These are phyloP conservation scores for Cnemophilus loriae DNA, from an alignment of 2,113 vertebrate genomes.

Conservation along the genomic window DNA sequence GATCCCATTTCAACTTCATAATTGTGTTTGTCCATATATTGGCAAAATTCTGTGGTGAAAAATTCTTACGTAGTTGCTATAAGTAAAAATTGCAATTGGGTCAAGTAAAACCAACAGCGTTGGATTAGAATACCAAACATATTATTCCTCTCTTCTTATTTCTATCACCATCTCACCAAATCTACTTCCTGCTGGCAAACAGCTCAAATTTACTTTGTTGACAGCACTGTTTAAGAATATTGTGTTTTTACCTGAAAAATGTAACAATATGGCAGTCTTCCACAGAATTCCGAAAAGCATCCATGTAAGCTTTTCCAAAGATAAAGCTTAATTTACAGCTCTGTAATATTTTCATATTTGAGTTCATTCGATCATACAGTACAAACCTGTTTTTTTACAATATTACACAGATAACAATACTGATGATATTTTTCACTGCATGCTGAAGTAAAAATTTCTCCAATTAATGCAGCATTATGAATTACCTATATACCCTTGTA, in stretches of 20 bases:
- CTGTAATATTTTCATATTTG: neutral
- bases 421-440: neutral
- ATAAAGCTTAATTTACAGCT: neutral
- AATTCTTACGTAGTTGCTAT: neutral
- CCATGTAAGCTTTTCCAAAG: neutral
- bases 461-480: neutral
- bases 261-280: neutral
- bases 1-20: neutral
- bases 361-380: neutral
- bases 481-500: neutral
- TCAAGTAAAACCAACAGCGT: neutral
- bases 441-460: neutral
- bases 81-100: neutral
- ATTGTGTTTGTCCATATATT: neutral
- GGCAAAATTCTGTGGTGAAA: neutral
- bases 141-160: neutral
- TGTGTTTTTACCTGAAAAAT: neutral
- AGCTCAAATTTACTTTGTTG: neutral
- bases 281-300: neutral
- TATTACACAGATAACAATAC: neutral
- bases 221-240: neutral
- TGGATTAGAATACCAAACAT: neutral
- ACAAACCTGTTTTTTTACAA: neutral
- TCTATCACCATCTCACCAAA: neutral
- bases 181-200: neutral